These are phyloP conservation scores for Mus pahari DNA, from an alignment of 2,113 vertebrate species.

Conservation along the genomic window DNA sequence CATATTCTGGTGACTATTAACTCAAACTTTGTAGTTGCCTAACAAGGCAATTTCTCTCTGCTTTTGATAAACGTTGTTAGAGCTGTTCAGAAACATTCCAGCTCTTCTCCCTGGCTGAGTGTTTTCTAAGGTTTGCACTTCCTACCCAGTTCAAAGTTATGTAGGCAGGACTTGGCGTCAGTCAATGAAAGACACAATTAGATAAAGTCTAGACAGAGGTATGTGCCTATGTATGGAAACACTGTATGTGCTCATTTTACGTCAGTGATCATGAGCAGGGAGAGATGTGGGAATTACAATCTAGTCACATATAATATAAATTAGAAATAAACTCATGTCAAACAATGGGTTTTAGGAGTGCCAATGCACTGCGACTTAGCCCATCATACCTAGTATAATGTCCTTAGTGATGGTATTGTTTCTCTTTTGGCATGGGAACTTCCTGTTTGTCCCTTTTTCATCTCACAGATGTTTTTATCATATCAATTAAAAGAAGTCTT, in stretches of 20 bases:
- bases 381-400: background rate
- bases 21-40: slow-evolving; percentile 4
- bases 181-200: background rate
- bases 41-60: background rate
- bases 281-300: background rate
- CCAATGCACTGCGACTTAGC: slow-evolving; percentile 32
- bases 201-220: background rate
- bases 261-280: background rate
- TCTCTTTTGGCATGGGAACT: slow-evolving; percentile 17
- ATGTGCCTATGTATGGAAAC: background rate
- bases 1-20: background rate
- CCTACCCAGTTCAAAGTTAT: background rate
- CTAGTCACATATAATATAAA: background rate
- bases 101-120: background rate
- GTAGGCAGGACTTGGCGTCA: background rate
- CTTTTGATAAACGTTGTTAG: background rate
- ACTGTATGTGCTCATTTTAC: background rate
- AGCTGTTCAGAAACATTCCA: background rate
- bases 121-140: background rate
- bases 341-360: background rate
- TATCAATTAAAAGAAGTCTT: slow-evolving; percentile 34
- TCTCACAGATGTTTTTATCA: slow-evolving; percentile 52
- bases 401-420: slow-evolving; percentile 6
- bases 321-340: slow-evolving; percentile 8
- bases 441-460: slow-evolving; percentile 20